These are phyloP conservation scores for Trichogramma pretiosum DNA, from an alignment of 1,140 invertebrate genomes.

Conservation along the genomic window DNA sequence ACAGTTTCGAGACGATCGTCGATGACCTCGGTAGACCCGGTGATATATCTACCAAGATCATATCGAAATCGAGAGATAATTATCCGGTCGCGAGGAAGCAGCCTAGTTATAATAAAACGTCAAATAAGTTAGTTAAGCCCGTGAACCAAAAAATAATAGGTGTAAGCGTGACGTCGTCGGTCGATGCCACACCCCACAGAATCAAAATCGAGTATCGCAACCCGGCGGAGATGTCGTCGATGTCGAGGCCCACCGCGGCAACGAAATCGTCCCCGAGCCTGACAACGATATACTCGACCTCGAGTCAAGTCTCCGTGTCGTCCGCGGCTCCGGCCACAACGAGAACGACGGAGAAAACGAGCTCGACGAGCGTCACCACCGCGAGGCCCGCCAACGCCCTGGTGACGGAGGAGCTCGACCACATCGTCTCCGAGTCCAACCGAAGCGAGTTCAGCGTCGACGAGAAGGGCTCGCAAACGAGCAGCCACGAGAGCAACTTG, in stretches of 20 bases:
- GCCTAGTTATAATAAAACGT: slow-evolving; percentile 4
- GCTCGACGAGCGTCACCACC: slow-evolving; percentile 14
- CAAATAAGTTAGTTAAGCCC: slow-evolving; percentile 18
- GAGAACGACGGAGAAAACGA: slow-evolving; percentile 3
- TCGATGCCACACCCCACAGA: slow-evolving; percentile 41
- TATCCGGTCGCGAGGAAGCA: neutral
- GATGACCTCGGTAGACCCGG: slow-evolving; percentile 29
- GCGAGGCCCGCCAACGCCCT: slow-evolving; percentile 26
- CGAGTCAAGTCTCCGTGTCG: neutral
- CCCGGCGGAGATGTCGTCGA: slow-evolving; percentile 7
- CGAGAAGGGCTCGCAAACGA: slow-evolving; percentile 44
- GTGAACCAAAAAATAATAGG: slow-evolving; percentile 40
- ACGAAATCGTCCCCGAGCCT: slow-evolving; percentile 14
- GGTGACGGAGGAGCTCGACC: slow-evolving; percentile 43
- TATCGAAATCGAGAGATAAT: slow-evolving; percentile 15
- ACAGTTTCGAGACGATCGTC: slow-evolving; percentile 28
- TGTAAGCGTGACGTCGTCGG: slow-evolving; percentile 40
- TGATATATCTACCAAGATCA: slow-evolving; percentile 21
- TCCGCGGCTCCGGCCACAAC: neutral
- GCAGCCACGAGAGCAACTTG: slow-evolving; percentile 29
- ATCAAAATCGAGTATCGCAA: slow-evolving; percentile 35
- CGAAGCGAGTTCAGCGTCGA: slow-evolving; percentile 50
- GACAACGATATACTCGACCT: neutral
- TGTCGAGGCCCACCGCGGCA: too few relatives aligned
- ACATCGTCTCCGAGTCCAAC: slow-evolving; percentile 46